Percentiles rank a stretch among this genome's conserved stretches.
Evolutionary conservation across 2,888 invertebrate genomes (phyloP).

Genomic region (Timema cristinae): DNA sequence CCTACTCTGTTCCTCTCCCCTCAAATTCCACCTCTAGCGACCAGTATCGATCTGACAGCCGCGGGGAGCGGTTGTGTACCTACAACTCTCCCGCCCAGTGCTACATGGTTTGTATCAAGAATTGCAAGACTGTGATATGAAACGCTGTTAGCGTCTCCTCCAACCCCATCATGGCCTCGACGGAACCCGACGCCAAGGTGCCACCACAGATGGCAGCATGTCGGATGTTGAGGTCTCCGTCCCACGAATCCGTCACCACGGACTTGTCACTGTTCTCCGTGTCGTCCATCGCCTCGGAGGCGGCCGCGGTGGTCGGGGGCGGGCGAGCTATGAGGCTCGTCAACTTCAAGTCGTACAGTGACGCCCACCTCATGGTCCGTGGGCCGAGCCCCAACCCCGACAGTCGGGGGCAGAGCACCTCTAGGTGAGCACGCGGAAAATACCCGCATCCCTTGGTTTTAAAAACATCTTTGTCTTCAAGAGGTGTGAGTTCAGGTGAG

Average conservation of each 20-base stretch:
- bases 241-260: constrained; percentile 79
- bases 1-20: too few species aligned
- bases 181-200: background rate
- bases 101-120: too few species aligned
- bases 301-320: constrained; percentile 40
- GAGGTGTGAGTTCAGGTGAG: too few species aligned
- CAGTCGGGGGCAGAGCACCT: constrained; percentile 24
- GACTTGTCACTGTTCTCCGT: constrained; percentile 76
- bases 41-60: too few species aligned
- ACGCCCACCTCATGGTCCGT: constrained; percentile 41
- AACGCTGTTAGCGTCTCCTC: too few species aligned
- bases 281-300: constrained; percentile 60
- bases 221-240: constrained; percentile 70
- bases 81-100: too few species aligned
- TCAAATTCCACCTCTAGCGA: too few species aligned
- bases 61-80: too few species aligned
- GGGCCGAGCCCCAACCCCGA: constrained; percentile 37
- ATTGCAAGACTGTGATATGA: too few species aligned
- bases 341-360: constrained; percentile 51
- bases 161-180: too few species aligned
- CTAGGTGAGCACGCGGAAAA: constrained; percentile 19
- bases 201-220: constrained; percentile 50
- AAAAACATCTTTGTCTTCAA: too few species aligned
- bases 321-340: constrained; percentile 43
- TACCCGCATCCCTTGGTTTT: too few species aligned